These are phyloP conservation scores for Saccostrea echinata DNA, from an alignment of 1,140 invertebrate genomes.

Conservation along the genomic window DNA sequence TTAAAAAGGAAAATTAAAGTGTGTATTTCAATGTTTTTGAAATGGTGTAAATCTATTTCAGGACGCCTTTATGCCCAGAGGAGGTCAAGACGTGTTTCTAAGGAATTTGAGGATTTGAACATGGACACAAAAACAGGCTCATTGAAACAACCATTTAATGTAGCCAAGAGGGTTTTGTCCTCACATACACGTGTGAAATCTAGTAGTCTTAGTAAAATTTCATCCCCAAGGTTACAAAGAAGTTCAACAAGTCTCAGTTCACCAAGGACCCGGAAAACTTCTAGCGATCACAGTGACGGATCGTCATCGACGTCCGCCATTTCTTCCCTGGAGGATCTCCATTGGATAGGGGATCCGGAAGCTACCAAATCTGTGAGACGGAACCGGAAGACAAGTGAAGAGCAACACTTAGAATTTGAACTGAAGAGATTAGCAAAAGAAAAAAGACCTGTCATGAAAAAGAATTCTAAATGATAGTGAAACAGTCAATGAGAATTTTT, in stretches of 20 bases:
- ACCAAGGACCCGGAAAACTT: conserved; percentile 27
- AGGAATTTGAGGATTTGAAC: conserved; percentile 60
- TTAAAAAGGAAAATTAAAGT: no score
- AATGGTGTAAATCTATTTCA: neutral
- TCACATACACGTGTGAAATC: conserved; percentile 12
- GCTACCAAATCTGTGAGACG: conserved; percentile 67
- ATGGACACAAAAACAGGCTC: conserved; percentile 57
- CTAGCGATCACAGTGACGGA: conserved; percentile 49
- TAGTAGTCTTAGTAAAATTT: neutral
- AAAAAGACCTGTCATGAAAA: neutral
- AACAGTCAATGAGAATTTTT: neutral
- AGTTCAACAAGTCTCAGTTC: neutral
- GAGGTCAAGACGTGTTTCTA: conserved; percentile 53
- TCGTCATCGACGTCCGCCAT: conserved; percentile 51
- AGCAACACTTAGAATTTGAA: conserved; percentile 59
- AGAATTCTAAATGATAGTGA: neutral
- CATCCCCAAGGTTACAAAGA: conserved; percentile 8
- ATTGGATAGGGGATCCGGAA: conserved; percentile 66
- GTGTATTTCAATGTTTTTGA: neutral
- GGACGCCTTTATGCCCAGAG: conserved; percentile 46
- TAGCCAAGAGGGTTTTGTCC: conserved; percentile 47
- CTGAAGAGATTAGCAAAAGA: neutral
- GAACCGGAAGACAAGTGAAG: conserved; percentile 61
- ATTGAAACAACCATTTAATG: conserved; percentile 48
- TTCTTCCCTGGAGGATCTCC: conserved; percentile 58